Evolutionary conservation across 2,888 invertebrate species (phyloP).

Genomic region (Diaphora mendica): DNA sequence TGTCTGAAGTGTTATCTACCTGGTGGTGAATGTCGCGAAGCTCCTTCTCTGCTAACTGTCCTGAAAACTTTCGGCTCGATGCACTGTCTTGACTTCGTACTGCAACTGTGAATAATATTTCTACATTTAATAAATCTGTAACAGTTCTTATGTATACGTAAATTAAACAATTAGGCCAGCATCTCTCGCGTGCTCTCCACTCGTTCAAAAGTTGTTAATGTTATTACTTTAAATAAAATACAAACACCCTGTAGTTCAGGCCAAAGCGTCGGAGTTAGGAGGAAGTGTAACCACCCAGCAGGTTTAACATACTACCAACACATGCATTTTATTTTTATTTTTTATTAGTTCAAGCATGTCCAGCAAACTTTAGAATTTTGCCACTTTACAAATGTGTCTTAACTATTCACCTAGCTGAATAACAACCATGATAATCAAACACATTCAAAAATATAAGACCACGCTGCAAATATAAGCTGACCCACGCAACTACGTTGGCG

Average conservation of each 20-base stretch:
- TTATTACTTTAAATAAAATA: neutral
- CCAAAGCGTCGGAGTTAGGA: no score
- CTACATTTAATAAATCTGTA: neutral
- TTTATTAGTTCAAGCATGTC: no score
- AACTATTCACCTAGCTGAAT: no score
- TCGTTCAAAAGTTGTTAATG: neutral
- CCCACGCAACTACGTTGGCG: no score
- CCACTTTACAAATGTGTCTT: neutral
- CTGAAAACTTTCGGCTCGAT: constrained; percentile 54
- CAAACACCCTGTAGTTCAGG: neutral
- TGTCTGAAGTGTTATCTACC: constrained; percentile 78
- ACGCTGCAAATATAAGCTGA: no score
- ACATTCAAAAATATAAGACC: neutral
- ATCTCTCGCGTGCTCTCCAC: neutral
- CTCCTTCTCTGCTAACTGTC: constrained; percentile 56
- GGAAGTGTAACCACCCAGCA: no score
- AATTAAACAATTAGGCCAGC: neutral
- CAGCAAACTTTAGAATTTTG: no score
- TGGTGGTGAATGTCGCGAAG: constrained; percentile 64
- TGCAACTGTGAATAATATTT: constrained; percentile 62
- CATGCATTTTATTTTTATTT: no score
- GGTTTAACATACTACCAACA: no score
- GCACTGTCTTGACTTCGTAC: constrained; percentile 61
- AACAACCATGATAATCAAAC: neutral
- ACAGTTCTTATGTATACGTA: neutral